A percentile compares a stretch with the other conserved stretches of the same genome.
phyloP scores from a whole-genome alignment of 2,113 vertebrate genomes.

The Phalacrocorax pelagicus region DNA sequence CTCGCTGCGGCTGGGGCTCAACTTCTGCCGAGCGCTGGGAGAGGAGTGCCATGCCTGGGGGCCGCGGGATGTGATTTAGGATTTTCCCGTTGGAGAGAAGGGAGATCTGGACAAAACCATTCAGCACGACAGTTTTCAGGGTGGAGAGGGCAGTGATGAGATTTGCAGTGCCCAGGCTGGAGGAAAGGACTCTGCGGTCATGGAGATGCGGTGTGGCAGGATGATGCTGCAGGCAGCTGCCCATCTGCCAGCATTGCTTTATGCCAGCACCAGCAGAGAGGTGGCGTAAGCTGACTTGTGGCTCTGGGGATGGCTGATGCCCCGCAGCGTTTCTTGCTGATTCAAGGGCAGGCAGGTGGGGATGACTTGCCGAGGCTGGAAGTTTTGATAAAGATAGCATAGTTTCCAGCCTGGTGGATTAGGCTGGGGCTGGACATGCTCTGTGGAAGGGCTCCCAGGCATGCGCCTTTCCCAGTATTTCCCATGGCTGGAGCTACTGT shows the following conservation, averaged over 20 bases:
- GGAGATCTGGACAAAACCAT: neutral
- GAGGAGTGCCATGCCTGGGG: neutral
- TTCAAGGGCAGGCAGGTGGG: neutral
- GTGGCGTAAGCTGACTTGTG: neutral
- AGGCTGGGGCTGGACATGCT: neutral
- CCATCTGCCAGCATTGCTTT: accelerated
- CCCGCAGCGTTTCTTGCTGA: neutral
- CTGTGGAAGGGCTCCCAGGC: neutral
- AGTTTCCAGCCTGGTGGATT: neutral
- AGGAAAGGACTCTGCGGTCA: neutral
- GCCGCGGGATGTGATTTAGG: accelerated
- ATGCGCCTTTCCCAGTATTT: slow-evolving; percentile 10
- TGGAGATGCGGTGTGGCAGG: accelerated
- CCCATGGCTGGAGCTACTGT: slow-evolving; percentile 18
- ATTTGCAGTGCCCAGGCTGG: neutral
- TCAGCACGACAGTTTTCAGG: neutral
- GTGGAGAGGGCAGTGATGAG: neutral
- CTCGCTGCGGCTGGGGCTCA: neutral
- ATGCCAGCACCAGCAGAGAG: neutral
- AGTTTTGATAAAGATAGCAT: neutral
- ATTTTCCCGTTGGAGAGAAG: neutral
- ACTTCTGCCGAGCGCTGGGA: neutral
- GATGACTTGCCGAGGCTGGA: neutral
- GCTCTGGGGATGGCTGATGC: accelerated
- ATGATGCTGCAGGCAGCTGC: neutral